Evolutionary conservation across 2,113 vertebrate species (phyloP).

Genomic region (Halcyon malimbica): DNA sequence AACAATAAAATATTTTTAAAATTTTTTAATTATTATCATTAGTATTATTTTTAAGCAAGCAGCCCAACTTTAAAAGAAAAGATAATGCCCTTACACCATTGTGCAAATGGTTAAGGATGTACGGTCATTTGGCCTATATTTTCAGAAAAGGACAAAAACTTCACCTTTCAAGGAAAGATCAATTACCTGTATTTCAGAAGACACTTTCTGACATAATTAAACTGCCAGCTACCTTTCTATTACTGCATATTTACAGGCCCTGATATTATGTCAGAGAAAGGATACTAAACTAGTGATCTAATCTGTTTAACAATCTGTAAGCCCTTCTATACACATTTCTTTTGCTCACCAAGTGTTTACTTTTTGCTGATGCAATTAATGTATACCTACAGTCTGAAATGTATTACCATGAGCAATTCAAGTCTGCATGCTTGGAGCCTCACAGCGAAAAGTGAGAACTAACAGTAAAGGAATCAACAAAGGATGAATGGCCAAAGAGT

Average conservation of each 20-base stretch:
- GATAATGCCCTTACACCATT: not conserved
- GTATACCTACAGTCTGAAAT: constrained; percentile 32
- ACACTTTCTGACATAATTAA: constrained; percentile 1
- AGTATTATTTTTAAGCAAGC: not conserved
- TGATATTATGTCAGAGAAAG: constrained; percentile 20
- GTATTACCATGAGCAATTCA: not conserved
- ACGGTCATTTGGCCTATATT: not conserved
- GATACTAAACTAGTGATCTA: constrained; percentile 18
- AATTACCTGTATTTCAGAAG: not conserved
- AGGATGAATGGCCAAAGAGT: not conserved
- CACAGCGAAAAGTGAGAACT: constrained; percentile 1
- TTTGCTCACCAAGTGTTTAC: constrained; percentile 43
- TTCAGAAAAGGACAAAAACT: not conserved
- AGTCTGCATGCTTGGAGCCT: not conserved
- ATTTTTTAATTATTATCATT: too few relatives aligned
- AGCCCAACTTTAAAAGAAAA: not conserved
- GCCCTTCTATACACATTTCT: constrained; percentile 33
- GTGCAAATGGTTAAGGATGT: not conserved
- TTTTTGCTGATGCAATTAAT: constrained; percentile 48
- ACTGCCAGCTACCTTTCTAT: not conserved
- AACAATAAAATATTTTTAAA: not conserved
- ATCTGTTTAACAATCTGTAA: constrained; percentile 42
- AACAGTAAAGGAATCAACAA: not conserved
- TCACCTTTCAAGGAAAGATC: not conserved
- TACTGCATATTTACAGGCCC: constrained; percentile 4